These are phyloP conservation scores for Protobothrops flavoviridis DNA, from an alignment of 2,113 vertebrate genomes.

Conservation along the genomic window DNA sequence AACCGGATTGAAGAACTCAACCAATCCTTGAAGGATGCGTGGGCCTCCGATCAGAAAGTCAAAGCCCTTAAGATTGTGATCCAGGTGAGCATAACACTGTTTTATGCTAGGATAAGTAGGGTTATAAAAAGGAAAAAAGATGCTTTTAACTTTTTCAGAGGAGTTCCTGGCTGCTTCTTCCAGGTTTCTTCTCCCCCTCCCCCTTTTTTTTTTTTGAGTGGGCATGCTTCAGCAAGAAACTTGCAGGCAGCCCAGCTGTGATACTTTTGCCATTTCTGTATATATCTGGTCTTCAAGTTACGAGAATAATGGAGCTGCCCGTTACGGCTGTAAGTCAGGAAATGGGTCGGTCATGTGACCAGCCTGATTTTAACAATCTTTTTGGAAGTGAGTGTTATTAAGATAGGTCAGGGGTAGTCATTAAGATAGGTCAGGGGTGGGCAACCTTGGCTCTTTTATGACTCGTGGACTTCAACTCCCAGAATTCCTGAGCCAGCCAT, in stretches of 20 bases:
- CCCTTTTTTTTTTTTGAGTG: not conserved
- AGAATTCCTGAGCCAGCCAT: no score
- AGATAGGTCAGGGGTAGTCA: no score
- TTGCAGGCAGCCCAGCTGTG: not conserved
- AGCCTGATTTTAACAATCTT: no score
- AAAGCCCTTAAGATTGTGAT: conserved; percentile 98
- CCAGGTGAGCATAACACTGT: conserved; percentile 75
- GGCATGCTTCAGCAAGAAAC: not conserved
- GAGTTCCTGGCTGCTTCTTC: not conserved
- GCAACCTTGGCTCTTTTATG: no score
- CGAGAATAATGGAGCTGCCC: not conserved
- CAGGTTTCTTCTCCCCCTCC: not conserved
- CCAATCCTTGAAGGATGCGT: conserved; percentile 95
- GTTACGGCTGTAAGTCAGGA: no score
- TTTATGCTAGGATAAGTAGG: not conserved
- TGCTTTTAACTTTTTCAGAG: not conserved
- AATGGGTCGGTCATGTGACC: no score
- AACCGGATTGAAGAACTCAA: conserved; percentile 96
- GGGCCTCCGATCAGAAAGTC: conserved; percentile 97
- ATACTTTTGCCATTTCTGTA: not conserved
- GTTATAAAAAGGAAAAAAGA: not conserved
- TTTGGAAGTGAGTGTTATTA: no score
- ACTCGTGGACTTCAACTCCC: no score
- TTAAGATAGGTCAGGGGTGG: no score
- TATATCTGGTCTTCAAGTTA: not conserved